Conservation (phyloP, 2,797 vertebrate species). For the Leontocebus nigricollis region DNA sequence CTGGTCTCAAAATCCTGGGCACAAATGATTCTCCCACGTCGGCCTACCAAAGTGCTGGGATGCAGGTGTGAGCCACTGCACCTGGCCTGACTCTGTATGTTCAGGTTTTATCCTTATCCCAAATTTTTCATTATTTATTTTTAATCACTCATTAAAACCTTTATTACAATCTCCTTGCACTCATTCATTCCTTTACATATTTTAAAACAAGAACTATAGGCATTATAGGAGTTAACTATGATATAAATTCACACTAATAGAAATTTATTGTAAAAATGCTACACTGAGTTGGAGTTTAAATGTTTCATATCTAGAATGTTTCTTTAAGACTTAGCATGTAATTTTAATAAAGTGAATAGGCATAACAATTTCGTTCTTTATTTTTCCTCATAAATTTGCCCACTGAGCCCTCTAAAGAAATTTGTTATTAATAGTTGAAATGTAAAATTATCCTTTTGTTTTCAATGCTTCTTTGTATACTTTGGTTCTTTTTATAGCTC, state of each 20-base stretch:
- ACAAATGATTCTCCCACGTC: neutral
- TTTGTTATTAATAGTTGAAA: slow-evolving; percentile 61
- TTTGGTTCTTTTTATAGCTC: slow-evolving; percentile 64
- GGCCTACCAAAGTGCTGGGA: neutral
- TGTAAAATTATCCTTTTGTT: slow-evolving; percentile 66
- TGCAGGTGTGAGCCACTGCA: neutral
- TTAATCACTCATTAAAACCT: neutral
- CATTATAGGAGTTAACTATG: neutral
- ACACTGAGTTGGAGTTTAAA: slow-evolving; percentile 8
- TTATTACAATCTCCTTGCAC: neutral
- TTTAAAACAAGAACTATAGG: neutral
- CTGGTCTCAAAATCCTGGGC: neutral
- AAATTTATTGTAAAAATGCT: neutral
- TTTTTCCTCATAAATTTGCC: slow-evolving; percentile 63
- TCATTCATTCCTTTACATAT: neutral
- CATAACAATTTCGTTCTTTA: slow-evolving; percentile 29
- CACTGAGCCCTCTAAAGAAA: slow-evolving; percentile 50
- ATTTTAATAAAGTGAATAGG: slow-evolving; percentile 49
- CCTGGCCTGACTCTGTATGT: neutral
- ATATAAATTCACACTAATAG: neutral
- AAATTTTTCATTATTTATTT: slow-evolving; percentile 12
- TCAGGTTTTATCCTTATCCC: neutral
- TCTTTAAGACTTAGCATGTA: slow-evolving; percentile 26
- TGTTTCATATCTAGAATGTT: neutral
- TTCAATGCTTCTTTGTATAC: slow-evolving; percentile 72